These are phyloP conservation scores for Hydrozoanthus gracilis DNA, from an alignment of 92 coral and sea anemone genomes.

Conservation along the genomic window DNA sequence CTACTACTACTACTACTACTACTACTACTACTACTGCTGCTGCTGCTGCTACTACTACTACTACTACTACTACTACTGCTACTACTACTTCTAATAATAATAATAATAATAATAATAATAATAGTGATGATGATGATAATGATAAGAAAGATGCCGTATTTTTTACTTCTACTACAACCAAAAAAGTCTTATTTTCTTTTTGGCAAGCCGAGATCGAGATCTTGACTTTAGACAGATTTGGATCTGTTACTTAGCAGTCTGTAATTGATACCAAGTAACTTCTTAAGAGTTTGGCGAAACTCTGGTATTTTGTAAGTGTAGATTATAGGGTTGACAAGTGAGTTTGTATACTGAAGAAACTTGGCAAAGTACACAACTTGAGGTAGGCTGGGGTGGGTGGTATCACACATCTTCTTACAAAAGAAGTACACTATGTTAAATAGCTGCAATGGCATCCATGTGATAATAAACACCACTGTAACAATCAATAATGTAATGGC, in stretches of 20 bases:
- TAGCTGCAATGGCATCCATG: conserved; percentile 44
- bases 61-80: no score
- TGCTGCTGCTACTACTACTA: no score
- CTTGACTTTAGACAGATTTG: no score
- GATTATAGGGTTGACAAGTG: conserved; percentile 35
- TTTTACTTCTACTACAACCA: no score
- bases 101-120: no score
- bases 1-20: no score
- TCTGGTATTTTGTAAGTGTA: conserved; percentile 46
- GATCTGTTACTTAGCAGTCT: conserved; percentile 33
- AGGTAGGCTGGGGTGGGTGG: background rate
- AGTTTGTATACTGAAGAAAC: conserved; percentile 41
- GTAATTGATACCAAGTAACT: conserved; percentile 36
- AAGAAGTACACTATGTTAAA: conserved; percentile 31
- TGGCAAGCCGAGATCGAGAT: no score
- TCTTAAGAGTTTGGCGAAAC: conserved; percentile 27
- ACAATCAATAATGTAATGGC: conserved; percentile 39
- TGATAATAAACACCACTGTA: conserved; percentile 21
- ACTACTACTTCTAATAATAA: no score
- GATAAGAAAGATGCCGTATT: no score
- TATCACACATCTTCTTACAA: conserved; percentile 10
- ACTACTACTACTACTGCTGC: no score
- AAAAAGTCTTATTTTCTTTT: no score
- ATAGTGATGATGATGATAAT: no score
- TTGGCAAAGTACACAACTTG: conserved; percentile 43